Percentiles rank a stretch among this genome's conserved stretches.
Conservation (phyloP, 92 coral and sea anemone genomes). For the Palythoa caribaeorum region DNA sequence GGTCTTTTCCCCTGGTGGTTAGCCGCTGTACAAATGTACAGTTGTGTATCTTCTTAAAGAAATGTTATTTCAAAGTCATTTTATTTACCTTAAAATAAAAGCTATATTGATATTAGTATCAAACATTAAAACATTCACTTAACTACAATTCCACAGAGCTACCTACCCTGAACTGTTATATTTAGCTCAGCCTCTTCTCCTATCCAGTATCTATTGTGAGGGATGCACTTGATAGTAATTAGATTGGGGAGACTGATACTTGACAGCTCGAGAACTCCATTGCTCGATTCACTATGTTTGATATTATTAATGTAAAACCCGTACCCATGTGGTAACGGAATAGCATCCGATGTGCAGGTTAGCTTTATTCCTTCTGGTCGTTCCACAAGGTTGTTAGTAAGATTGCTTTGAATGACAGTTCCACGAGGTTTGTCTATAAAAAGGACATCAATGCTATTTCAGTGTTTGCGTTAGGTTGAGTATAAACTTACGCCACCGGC, state of each 20-base stretch:
- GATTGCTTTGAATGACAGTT: neutral
- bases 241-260: neutral
- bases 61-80: too few relatives aligned
- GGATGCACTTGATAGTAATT: conserved; percentile 12
- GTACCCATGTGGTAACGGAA: neutral
- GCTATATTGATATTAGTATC: too few relatives aligned
- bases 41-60: neutral
- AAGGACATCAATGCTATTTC: neutral
- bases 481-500: neutral
- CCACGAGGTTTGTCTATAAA: conserved; percentile 1
- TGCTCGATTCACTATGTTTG: neutral
- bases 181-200: neutral
- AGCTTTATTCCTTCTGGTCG: neutral
- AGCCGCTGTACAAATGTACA: conserved; percentile 6
- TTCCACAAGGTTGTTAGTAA: conserved; percentile 1
- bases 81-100: too few relatives aligned
- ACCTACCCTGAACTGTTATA: too few relatives aligned
- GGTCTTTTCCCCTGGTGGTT: neutral
- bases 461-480: neutral
- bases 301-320: neutral
- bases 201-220: conserved; percentile 12
- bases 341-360: conserved; percentile 19
- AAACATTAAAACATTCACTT: too few relatives aligned
- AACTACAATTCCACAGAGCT: too few relatives aligned
- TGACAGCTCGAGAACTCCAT: neutral